phyloP scores from a whole-genome alignment of 2,797 vertebrate species.

The Spheniscus humboldti region DNA sequence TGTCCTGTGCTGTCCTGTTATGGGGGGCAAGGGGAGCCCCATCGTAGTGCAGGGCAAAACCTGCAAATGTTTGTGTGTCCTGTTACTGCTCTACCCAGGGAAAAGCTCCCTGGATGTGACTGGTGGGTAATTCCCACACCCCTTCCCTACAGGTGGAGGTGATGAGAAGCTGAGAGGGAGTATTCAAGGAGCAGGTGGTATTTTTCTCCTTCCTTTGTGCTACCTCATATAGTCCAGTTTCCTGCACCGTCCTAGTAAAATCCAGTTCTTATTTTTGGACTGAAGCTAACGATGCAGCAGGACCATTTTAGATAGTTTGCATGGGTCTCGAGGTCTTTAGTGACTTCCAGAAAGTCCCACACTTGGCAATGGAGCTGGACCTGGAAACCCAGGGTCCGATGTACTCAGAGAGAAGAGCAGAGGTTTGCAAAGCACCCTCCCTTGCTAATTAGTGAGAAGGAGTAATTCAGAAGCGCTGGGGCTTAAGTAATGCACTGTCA shows the following conservation, averaged over 20 bases:
- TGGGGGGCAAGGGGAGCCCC: background rate
- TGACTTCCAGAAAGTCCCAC: background rate
- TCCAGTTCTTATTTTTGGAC: background rate
- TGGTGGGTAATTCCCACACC: background rate
- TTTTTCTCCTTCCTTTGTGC: background rate
- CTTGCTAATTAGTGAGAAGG: background rate
- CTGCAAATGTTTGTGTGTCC: background rate
- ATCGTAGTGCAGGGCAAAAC: accelerated
- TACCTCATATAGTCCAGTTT: background rate
- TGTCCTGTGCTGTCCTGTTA: background rate
- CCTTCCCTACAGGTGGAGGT: background rate
- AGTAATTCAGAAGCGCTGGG: constrained; percentile 9
- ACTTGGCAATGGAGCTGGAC: background rate
- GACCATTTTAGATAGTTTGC: background rate
- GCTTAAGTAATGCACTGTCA: constrained; percentile 29
- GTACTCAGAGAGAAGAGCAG: background rate
- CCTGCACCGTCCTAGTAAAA: background rate
- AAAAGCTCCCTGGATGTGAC: background rate
- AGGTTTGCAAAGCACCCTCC: background rate
- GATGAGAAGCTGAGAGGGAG: background rate
- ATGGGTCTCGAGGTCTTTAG: background rate
- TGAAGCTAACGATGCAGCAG: background rate
- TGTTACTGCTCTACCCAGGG: background rate
- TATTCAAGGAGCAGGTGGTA: background rate
- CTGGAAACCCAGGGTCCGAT: background rate